phyloP scores from a whole-genome alignment of 1,140 invertebrate species.

The Brachionus koreanus region DNA sequence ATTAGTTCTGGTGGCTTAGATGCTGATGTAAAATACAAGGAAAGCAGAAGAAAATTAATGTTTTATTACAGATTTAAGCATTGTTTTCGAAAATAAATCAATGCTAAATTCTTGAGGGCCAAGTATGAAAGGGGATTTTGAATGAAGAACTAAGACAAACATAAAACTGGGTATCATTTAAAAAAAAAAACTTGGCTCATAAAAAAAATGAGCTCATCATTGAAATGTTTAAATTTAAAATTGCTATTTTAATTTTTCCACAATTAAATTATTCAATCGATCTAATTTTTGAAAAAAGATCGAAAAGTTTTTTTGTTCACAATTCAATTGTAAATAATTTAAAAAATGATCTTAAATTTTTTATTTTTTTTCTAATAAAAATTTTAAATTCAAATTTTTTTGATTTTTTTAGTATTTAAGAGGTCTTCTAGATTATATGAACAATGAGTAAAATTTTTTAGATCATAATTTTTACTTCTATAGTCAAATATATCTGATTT shows the following conservation, averaged over 20 bases:
- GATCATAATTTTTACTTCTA: too few relatives aligned
- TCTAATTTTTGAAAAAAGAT: not conserved
- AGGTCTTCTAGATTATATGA: too few relatives aligned
- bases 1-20: not conserved
- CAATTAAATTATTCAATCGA: not conserved
- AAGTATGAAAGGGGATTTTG: not conserved
- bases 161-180: not conserved
- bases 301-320: not conserved
- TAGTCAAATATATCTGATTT: too few relatives aligned
- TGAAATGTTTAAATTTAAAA: not conserved
- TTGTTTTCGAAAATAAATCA: not conserved
- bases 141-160: not conserved
- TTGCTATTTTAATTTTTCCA: not conserved
- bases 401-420: too few relatives aligned
- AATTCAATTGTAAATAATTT: not conserved
- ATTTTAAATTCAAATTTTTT: too few relatives aligned
- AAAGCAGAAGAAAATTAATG: slow-evolving; percentile 12
- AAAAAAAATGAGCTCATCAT: not conserved
- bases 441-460: too few relatives aligned
- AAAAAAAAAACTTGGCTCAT: not conserved
- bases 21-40: not conserved
- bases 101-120: not conserved
- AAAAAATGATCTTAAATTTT: too few relatives aligned
- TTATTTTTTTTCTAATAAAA: too few relatives aligned
- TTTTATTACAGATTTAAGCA: slow-evolving; percentile 25